A percentile compares a stretch with the other conserved stretches of the same genome.
Conservation (phyloP, 2,113 vertebrate species). For the Xenus cinereus region DNA sequence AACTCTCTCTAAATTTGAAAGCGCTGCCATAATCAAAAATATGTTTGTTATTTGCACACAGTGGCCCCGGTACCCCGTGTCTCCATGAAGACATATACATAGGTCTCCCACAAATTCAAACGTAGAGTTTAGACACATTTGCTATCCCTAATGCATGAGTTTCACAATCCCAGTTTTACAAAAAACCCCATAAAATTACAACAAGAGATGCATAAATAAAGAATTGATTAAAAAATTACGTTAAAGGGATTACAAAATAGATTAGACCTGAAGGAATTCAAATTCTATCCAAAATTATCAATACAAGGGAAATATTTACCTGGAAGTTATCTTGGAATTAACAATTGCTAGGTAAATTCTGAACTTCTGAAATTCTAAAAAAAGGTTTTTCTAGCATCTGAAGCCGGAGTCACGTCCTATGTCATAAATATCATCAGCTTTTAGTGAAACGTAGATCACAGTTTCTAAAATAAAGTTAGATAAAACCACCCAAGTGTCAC, state of each 20-base stretch:
- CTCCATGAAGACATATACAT: background rate
- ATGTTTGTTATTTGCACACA: background rate
- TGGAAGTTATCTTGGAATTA: background rate
- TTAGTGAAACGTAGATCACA: background rate
- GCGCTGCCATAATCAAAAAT: background rate
- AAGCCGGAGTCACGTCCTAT: background rate
- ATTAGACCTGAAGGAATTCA: background rate
- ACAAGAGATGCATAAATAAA: background rate
- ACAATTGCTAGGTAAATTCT: background rate
- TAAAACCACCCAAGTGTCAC: background rate
- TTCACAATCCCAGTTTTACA: background rate
- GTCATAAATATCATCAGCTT: rapidly evolving
- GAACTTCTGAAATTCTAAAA: background rate
- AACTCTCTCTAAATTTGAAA: background rate
- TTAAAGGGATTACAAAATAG: background rate
- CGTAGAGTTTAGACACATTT: background rate
- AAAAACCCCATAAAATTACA: background rate
- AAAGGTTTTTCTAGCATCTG: rapidly evolving
- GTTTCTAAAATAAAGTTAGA: background rate
- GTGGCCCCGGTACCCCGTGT: too few relatives aligned
- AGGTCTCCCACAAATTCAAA: background rate
- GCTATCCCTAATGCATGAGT: background rate
- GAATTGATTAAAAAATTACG: background rate
- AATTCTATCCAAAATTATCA: background rate
- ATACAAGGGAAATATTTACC: background rate